phyloP scores from a whole-genome alignment of 2,113 vertebrate species.

The Perca fluviatilis region DNA sequence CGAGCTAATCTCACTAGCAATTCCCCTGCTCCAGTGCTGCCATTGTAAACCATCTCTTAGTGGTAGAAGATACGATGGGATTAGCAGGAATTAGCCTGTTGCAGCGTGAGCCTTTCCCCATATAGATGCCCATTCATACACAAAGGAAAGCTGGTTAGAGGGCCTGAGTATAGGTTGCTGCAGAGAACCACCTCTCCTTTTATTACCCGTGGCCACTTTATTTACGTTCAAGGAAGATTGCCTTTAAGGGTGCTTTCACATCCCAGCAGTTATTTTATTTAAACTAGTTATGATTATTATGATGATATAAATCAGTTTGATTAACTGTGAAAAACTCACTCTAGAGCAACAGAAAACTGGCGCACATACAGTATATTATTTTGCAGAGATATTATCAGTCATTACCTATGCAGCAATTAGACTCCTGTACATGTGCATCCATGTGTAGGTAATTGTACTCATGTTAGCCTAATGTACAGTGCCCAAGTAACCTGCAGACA shows the following conservation, averaged over 20 bases:
- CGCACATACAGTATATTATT: background rate
- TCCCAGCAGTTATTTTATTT: conserved; percentile 2
- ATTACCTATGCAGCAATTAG: conserved; percentile 64
- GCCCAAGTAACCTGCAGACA: conserved; percentile 49
- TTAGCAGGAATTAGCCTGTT: conserved; percentile 85
- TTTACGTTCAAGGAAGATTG: background rate
- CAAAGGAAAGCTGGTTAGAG: conserved; percentile 76
- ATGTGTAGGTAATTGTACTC: conserved; percentile 57
- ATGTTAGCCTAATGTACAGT: conserved; percentile 61
- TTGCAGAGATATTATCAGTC: conserved; percentile 41
- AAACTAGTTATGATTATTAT: background rate
- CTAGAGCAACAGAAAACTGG: conserved; percentile 12
- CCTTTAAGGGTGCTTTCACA: background rate
- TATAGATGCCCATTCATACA: conserved; percentile 82
- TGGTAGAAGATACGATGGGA: conserved; percentile 75
- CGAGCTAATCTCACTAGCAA: conserved; percentile 80
- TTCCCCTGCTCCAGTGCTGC: conserved; percentile 63
- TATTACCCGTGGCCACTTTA: conserved; percentile 5
- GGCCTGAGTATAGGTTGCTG: conserved; percentile 16
- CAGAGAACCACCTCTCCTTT: conserved; percentile 18
- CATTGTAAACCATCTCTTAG: conserved; percentile 71
- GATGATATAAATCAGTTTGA: conserved; percentile 20
- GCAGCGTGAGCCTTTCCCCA: conserved; percentile 82
- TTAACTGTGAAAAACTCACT: conserved; percentile 28
- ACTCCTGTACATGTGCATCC: conserved; percentile 34